These are phyloP conservation scores for Rhopilema esculentum DNA, from an alignment of 30 jellyfish, hydroid and myxozoan genomes.

Conservation along the genomic window DNA sequence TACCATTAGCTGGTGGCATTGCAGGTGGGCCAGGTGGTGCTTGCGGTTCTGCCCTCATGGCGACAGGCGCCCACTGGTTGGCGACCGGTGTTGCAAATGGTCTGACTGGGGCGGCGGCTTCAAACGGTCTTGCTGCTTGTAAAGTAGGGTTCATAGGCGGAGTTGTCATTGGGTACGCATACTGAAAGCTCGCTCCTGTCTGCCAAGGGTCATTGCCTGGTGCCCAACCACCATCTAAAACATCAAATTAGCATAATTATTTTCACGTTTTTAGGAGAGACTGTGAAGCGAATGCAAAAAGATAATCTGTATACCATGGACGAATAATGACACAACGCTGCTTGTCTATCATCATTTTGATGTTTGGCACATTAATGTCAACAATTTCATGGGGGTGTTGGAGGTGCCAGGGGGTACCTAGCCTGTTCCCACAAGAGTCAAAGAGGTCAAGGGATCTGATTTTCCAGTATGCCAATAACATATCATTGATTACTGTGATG, in stretches of 20 bases:
- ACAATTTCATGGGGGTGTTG: no score
- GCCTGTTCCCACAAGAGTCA: no score
- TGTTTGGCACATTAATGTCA: neutral
- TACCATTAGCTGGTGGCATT: conserved; percentile 54
- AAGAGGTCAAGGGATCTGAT: no score
- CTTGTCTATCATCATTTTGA: neutral
- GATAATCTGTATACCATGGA: no score
- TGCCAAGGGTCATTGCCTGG: conserved; percentile 67
- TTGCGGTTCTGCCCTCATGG: conserved; percentile 32
- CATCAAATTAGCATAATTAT: neutral
- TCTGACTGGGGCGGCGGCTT: conserved; percentile 35
- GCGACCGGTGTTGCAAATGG: conserved; percentile 41
- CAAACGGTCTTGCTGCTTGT: conserved; percentile 47
- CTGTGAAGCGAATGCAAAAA: neutral
- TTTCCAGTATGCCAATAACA: no score
- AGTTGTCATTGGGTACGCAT: conserved; percentile 66
- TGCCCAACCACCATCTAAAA: conserved; percentile 48
- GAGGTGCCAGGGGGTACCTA: no score
- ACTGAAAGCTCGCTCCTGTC: conserved; percentile 78
- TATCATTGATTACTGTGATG: no score
- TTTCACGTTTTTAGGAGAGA: neutral
- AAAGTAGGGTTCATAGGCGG: conserved; percentile 46
- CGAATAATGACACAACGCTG: no score
- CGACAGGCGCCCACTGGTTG: conserved; percentile 32
- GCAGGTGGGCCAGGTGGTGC: conserved; percentile 31